A percentile compares a stretch with the other conserved stretches of the same genome.
Evolutionary conservation across 2,113 vertebrate genomes (phyloP).

Genomic region (Anthoscopus minutus): DNA sequence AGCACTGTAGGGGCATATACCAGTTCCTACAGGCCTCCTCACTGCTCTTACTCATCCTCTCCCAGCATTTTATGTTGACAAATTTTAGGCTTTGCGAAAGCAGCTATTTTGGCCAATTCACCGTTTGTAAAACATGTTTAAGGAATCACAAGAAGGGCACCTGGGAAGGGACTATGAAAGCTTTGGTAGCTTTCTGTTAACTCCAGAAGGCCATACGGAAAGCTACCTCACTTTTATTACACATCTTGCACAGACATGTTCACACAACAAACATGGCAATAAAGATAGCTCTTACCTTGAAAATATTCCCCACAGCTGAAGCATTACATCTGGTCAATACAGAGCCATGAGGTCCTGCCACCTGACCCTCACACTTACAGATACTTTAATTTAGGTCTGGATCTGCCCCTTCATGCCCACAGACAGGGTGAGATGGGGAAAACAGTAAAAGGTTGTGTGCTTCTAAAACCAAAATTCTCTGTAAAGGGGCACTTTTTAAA

Average conservation of each 20-base stretch:
- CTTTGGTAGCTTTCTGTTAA: slow-evolving; percentile 5
- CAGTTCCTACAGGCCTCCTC: background rate
- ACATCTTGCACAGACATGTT: background rate
- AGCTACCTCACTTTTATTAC: background rate
- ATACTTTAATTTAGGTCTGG: background rate
- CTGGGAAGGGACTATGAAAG: background rate
- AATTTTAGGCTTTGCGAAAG: background rate
- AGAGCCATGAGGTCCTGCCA: background rate
- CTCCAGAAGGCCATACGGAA: background rate
- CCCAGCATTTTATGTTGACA: background rate
- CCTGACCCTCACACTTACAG: background rate
- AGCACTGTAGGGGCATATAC: background rate
- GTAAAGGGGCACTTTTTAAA: background rate
- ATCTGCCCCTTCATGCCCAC: background rate
- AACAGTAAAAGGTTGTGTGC: background rate
- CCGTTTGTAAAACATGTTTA: background rate
- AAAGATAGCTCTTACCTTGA: background rate
- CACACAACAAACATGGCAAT: background rate
- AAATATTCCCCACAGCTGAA: background rate
- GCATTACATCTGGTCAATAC: background rate
- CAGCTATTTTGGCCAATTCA: background rate
- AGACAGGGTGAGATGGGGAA: background rate
- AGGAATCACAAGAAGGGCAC: background rate
- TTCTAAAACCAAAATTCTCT: background rate
- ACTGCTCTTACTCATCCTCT: background rate